Evolutionary conservation across 2,888 invertebrate genomes (phyloP).

Genomic region (Himalopsyche kuldschensis): DNA sequence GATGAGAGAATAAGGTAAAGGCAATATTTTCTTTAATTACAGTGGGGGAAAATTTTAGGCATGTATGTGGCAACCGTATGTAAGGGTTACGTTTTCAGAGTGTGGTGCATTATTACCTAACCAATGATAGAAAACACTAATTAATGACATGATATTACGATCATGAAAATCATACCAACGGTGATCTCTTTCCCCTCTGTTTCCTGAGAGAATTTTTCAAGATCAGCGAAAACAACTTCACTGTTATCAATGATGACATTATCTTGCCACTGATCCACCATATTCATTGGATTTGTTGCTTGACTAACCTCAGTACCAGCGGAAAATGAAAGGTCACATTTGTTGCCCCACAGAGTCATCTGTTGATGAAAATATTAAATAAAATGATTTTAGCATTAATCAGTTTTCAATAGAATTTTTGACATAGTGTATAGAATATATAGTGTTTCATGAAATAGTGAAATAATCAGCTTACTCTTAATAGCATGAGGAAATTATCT

Average conservation of each 20-base stretch:
- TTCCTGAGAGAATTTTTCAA: constrained; percentile 39
- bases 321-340: constrained; percentile 88
- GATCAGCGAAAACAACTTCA: constrained; percentile 58
- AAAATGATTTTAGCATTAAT: not conserved
- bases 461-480: constrained; percentile 42
- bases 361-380: constrained; percentile 45
- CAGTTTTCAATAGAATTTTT: not conserved
- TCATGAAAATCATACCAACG: constrained; percentile 38
- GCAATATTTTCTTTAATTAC: not conserved
- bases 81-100: not conserved
- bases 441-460: not conserved
- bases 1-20: not conserved
- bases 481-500: constrained; percentile 38
- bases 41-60: not conserved
- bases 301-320: constrained; percentile 67
- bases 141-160: too few species aligned
- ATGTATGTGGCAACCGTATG: not conserved
- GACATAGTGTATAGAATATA: not conserved
- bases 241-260: constrained; percentile 67
- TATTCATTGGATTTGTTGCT: constrained; percentile 57
- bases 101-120: not conserved
- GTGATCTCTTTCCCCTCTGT: constrained; percentile 27
- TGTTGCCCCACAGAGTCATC: constrained; percentile 92
- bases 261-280: constrained; percentile 58
- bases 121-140: not conserved